Base-by-base conservation (phyloP, 2,888 invertebrate species). In the Aleiodes leptofemur region DNA sequence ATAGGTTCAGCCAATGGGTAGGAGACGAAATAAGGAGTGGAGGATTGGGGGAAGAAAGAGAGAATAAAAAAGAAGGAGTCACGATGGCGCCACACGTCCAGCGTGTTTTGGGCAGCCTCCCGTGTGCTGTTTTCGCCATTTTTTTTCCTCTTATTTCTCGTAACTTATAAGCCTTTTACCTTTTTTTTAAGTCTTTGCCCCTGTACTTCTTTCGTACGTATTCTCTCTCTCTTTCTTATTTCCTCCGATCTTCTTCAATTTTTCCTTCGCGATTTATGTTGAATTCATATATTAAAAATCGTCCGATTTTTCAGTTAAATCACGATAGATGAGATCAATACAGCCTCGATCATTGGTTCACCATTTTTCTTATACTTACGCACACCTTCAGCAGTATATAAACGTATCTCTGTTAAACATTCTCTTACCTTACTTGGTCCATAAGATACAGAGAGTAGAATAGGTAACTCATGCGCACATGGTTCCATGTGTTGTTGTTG, bases 31-130 rank as follows among this genome's bases (percentile, higher is more conserved):
- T 77, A 76, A 57, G 53, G 77, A 78, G 78, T 69, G 80, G 51
- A n/a, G 78, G 79, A 82, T 77, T 74, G 79, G 79, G 80, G 80
- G 76, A 77, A 76, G 80, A 83, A 83, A 79, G 81, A 83, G 81
- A 55, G 81, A 82, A 84, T 80, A 85, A 84, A 84, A 84, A 84
- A 83, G 82, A 86, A 85, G 82, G 84, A 86, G 85, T 84, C 83
- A 86, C 86, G 85, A 86, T 88, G 87, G 88, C 88, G 88, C 88
- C 88, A 87, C 88, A 88, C 88, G 87, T 88, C 85, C 86, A 86
- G 84, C 87, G 87, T 88, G 88, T 87, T 87, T 87, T 85, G 84
- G 85, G 84, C 87, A 86, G 87, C 87, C 87, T 87, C 86, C 85
- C 82, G 84, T 74, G 59, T 85, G 86, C 85, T 86, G 86, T 87